Evolutionary conservation across 1,140 invertebrate genomes (phyloP).

Genomic region (Drosophila lowei): DNA sequence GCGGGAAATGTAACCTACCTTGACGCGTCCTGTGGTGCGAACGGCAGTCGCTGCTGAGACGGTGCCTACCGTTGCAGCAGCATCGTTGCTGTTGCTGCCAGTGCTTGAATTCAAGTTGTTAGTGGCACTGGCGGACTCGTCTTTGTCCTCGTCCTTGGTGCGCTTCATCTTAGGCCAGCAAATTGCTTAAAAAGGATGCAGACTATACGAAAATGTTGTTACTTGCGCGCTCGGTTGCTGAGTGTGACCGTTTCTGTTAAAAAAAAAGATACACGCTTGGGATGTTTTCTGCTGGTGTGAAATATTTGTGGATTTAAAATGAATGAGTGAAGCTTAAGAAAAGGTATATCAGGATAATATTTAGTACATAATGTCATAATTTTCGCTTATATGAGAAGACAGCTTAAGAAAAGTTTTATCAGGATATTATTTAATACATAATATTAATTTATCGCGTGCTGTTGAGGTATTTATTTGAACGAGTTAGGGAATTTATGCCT

Average conservation of each 20-base stretch:
- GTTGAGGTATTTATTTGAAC: too few species aligned
- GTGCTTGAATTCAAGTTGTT: conserved; percentile 18
- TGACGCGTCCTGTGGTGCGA: conserved; percentile 77
- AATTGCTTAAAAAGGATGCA: conserved; percentile 6
- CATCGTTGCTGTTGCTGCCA: conserved; percentile 47
- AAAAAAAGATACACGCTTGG: neutral
- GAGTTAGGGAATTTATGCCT: too few species aligned
- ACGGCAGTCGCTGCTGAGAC: conserved; percentile 19
- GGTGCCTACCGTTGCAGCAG: conserved; percentile 3
- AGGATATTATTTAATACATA: too few species aligned
- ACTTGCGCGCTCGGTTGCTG: conserved; percentile 24
- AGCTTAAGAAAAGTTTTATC: too few species aligned
- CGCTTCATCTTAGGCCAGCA: conserved; percentile 51
- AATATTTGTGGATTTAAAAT: neutral
- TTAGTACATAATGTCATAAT: too few species aligned
- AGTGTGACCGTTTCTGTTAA: conserved; percentile 13
- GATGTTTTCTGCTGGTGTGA: too few species aligned
- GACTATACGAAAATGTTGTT: conserved; percentile 45
- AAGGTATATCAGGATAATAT: too few species aligned
- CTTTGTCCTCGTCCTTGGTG: conserved; percentile 54
- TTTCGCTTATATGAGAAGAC: too few species aligned
- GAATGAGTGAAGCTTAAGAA: too few species aligned
- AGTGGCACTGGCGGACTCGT: conserved; percentile 16
- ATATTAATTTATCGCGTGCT: too few species aligned
- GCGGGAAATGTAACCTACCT: conserved; percentile 42